phyloP scores from a whole-genome alignment of 1,140 invertebrate genomes.

The Lasioglossum albipes region DNA sequence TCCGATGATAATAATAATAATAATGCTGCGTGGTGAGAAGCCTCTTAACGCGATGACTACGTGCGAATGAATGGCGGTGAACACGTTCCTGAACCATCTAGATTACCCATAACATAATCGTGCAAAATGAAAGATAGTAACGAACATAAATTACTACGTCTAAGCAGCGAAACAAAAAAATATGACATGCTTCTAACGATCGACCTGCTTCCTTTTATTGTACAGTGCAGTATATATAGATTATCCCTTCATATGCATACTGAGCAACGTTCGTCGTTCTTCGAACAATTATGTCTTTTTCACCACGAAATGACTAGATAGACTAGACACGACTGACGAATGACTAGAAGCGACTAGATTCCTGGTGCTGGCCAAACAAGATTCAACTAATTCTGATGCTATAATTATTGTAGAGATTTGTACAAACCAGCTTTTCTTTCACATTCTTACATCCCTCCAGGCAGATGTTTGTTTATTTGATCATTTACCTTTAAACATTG shows the following conservation, averaged over 20 bases:
- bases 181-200: constrained; percentile 36
- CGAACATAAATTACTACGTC: constrained; percentile 39
- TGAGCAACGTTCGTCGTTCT: neutral
- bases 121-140: constrained; percentile 23
- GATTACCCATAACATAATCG: constrained; percentile 25
- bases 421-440: too few relatives aligned
- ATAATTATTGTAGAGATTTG: too few relatives aligned
- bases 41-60: constrained; percentile 19
- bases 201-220: constrained; percentile 13
- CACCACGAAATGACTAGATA: neutral
- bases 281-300: constrained; percentile 1
- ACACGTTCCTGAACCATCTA: neutral
- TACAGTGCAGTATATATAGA: constrained; percentile 18
- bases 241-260: constrained; percentile 9
- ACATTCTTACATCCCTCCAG: too few relatives aligned
- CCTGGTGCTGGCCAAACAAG: too few relatives aligned
- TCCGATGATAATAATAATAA: constrained; percentile 36
- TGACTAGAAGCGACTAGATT: constrained; percentile 11
- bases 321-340: neutral
- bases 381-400: too few relatives aligned
- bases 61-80: constrained; percentile 10
- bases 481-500: too few relatives aligned
- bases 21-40: constrained; percentile 42
- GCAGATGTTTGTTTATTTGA: too few relatives aligned
- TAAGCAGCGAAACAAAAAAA: constrained; percentile 36